Evolutionary conservation across 2,797 vertebrate genomes (phyloP), one percentile per base, ranked within the genome.

Genomic region (Pitangus sulphuratus): DNA sequence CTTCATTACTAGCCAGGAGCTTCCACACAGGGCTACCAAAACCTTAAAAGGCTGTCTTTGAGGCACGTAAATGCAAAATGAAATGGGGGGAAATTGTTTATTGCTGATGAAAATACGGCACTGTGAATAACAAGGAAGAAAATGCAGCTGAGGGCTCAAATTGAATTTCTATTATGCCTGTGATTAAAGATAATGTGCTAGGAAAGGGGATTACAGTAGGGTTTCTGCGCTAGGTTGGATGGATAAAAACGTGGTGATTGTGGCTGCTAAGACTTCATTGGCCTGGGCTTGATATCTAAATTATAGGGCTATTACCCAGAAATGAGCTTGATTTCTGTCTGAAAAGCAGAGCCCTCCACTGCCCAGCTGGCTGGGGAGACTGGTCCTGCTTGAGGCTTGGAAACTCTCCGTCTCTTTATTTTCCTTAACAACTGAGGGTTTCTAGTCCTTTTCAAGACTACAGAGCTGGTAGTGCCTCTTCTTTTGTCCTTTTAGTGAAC

Each of bases 141-240:
- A 97, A 94, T 84, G 92, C 85, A 94, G 91, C 94, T 87, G 76
- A 88, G 69, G 60, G 51, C 87, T 93, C 70, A 56, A 91, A 86
- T 64, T 50, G 85, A 92, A 35, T 48, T 61, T 79, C 90, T 51
- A 58, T 93, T 96, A 94, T 97, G 70, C n/a, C 75, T 53, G 25
- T 97, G 97, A 97, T 97, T 97, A 97, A 94, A 92, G 94, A 96
- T 97, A 97, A 97, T 97, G 86, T 71, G 82, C 75, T 57, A 76
- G 74, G 42, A 70, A 81, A 71, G 72, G 80, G 79, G 56, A 58
- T 93, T 89, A 65, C 9, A 1, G 92, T 69, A 89, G 42, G 61
- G 64, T 45, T 91, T 94, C 87, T 93, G 42, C 31, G 50, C 53
- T 82, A 51, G 87, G 84, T 15, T 84, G 90, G 85, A 58, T 71